phyloP scores from a whole-genome alignment of 2,113 vertebrate genomes.

The Mandrillus leucophaeus region DNA sequence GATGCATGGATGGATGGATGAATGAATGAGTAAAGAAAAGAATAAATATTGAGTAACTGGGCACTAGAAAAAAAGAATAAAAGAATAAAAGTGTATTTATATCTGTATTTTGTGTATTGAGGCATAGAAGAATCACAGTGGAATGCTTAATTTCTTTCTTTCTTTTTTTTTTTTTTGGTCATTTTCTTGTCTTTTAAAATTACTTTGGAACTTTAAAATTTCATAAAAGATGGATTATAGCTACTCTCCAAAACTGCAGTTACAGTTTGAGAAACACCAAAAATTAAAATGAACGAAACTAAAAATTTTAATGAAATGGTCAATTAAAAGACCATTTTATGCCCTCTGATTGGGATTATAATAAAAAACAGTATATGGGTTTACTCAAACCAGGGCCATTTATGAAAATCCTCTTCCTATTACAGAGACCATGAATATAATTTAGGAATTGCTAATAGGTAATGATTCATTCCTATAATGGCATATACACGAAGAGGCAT shows the following conservation, averaged over 20 bases:
- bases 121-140: background rate
- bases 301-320: background rate
- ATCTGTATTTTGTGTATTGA: background rate
- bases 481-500: background rate
- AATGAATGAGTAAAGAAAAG: background rate
- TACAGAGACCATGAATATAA: background rate
- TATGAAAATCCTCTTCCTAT: background rate
- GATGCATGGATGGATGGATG: background rate
- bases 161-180: background rate
- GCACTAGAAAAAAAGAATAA: no score
- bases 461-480: background rate
- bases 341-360: background rate
- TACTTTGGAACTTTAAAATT: slow-evolving; percentile 38
- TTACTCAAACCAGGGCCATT: background rate
- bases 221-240: slow-evolving; percentile 19
- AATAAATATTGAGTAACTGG: background rate
- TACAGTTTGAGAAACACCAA: slow-evolving; percentile 32
- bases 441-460: background rate
- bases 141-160: background rate
- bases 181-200: slow-evolving; percentile 40
- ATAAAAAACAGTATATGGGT: background rate
- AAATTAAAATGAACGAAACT: background rate
- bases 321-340: background rate
- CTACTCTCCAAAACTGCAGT: slow-evolving; percentile 3
- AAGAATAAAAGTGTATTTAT: background rate